Conservation (phyloP, 2,888 invertebrate species). For the Blastobasis adustella region DNA sequence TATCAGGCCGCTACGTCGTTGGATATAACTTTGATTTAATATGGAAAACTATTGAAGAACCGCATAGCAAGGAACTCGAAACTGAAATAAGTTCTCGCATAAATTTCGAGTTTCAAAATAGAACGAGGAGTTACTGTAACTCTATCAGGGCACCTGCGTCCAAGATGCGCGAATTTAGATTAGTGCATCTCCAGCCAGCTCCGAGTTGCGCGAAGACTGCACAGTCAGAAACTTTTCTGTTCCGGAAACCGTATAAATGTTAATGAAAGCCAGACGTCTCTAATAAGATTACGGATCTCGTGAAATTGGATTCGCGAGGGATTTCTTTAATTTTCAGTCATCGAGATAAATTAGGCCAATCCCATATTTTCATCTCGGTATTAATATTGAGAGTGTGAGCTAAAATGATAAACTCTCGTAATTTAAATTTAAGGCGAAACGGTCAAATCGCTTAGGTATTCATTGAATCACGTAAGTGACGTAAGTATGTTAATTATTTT, state of each 20-base stretch:
- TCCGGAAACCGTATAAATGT: conserved; percentile 66
- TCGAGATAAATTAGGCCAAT: conserved; percentile 50
- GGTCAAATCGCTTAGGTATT: no score
- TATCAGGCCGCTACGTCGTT: no score
- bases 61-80: not conserved
- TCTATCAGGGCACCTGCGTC: conserved; percentile 52
- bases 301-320: conserved; percentile 66
- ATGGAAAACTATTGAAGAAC: no score
- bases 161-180: conserved; percentile 53
- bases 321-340: conserved; percentile 70
- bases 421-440: no score
- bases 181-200: conserved; percentile 38
- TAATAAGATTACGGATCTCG: conserved; percentile 69
- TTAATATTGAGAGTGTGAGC: not conserved
- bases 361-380: no score
- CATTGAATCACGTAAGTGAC: no score
- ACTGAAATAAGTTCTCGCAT: conserved; percentile 34
- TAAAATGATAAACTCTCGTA: no score
- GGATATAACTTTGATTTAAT: no score
- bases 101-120: conserved; percentile 46
- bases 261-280: conserved; percentile 68
- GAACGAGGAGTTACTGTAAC: conserved; percentile 33
- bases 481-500: no score
- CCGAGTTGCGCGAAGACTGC: conserved; percentile 23
- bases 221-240: conserved; percentile 43